Evolutionary conservation across 1,140 invertebrate species (phyloP).

Genomic region (Chionoecetes opilio): DNA sequence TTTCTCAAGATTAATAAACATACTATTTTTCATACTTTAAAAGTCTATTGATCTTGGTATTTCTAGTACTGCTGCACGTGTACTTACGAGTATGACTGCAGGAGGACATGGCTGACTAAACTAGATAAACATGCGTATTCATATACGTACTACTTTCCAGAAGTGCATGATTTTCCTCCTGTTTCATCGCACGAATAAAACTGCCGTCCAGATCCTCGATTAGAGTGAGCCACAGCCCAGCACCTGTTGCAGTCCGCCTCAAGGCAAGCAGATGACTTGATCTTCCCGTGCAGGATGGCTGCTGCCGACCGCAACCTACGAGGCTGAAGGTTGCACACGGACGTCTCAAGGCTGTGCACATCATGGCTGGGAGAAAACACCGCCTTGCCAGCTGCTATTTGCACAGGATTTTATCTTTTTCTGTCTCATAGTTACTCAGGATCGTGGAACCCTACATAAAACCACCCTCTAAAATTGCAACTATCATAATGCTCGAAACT

Average conservation of each 20-base stretch:
- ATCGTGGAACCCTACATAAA: neutral
- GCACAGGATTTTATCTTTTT: neutral
- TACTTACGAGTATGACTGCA: no score
- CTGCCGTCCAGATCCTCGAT: no score
- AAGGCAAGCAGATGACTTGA: neutral
- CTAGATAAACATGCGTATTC: no score
- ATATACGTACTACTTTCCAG: no score
- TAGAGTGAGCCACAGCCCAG: neutral
- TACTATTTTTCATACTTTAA: no score
- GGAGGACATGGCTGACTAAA: no score
- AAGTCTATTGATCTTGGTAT: no score
- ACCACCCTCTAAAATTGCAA: neutral
- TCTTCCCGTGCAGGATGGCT: neutral
- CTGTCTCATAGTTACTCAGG: neutral
- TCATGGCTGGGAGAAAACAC: neutral
- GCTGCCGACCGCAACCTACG: neutral
- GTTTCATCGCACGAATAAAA: no score
- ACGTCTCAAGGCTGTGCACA: neutral
- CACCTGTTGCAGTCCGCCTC: neutral
- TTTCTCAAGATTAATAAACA: no score
- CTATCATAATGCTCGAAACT: neutral
- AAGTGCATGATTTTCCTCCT: no score
- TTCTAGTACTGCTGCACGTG: no score
- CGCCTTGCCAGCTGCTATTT: neutral
- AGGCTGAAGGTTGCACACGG: neutral